Base-by-base conservation (phyloP, 2,888 invertebrate genomes). In the Isoperla grammatica region DNA sequence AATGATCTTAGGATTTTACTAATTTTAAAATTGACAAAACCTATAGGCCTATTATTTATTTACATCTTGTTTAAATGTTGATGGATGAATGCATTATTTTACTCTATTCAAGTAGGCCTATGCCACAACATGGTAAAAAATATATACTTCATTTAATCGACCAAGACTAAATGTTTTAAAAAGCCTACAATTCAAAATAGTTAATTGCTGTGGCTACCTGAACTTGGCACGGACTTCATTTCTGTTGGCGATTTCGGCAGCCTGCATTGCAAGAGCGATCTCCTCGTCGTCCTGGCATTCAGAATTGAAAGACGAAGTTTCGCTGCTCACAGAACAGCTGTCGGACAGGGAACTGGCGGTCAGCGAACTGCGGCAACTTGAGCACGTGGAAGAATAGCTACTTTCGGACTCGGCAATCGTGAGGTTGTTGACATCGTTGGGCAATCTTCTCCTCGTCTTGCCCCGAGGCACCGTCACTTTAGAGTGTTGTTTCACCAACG, bases 221-320 rank as follows among this genome's bases (percentile, higher is more conserved):
- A 90, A 92, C 69, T 89, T 86, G 1, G 90, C 84, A 56, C 92
- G 75, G 5, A 89, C 86, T 71, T 90, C 88, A 70, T 86, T 86
- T 49, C 88, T 77, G 45, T 86, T 87, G 0, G 88, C 89, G 29
- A 89, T 77, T 73, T 92, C 90, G 8, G 90, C 90, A 5, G 90
- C 91, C 70, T 90, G 89, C 72, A 92, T 78, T 1, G 92, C 92
- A 55, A 91, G 75, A 0, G 91, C 90, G 49, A 92, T 90, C 71
- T 93, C 91, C 68, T 90, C 90, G 68, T 91, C 90, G 70, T 91
- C 91, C 54, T 87, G 89, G 66, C 87, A 88, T 65, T 88, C 90
- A 37, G 90, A 87, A 65, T 84, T 85, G 69, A 84, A 86, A 35
- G 86, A 85, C 15, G 87, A 86, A 0, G 87, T 86, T 65, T 83